Percentiles rank a stretch among this genome's conserved stretches.
These are phyloP conservation scores for Trichopoda pennipes DNA, from an alignment of 2,888 invertebrate genomes.

Conservation along the genomic window DNA sequence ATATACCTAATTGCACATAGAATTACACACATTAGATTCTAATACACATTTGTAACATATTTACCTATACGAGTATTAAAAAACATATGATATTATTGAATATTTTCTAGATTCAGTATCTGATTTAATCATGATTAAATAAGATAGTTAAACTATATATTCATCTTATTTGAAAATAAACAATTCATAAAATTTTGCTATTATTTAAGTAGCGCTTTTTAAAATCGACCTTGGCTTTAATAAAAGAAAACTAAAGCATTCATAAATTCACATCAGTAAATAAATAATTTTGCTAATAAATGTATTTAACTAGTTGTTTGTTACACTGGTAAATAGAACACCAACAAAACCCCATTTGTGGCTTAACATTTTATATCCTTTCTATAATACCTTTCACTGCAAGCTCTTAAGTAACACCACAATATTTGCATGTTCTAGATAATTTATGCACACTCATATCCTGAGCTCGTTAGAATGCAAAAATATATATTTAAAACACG, in stretches of 20 bases:
- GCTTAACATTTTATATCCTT: slow-evolving; percentile 2
- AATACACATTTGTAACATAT: too few relatives aligned
- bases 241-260: background rate
- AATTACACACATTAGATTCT: too few relatives aligned
- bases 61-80: too few relatives aligned
- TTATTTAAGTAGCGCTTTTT: background rate
- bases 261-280: background rate
- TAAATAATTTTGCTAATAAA: slow-evolving; percentile 20
- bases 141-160: too few relatives aligned
- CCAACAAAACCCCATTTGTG: slow-evolving; percentile 24
- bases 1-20: background rate
- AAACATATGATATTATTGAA: too few relatives aligned
- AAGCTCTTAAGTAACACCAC: slow-evolving; percentile 4
- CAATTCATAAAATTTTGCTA: too few relatives aligned
- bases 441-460: slow-evolving; percentile 48
- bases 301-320: slow-evolving; percentile 28
- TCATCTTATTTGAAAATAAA: too few relatives aligned
- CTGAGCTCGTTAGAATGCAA: slow-evolving; percentile 16
- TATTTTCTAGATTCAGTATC: too few relatives aligned
- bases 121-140: too few relatives aligned
- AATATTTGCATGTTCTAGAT: slow-evolving; percentile 46
- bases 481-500: slow-evolving; percentile 52
- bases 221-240: background rate
- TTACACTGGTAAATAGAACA: background rate
- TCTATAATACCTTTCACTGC: background rate